phyloP scores from a whole-genome alignment of 2,797 vertebrate genomes.

The Nyctibius grandis region DNA sequence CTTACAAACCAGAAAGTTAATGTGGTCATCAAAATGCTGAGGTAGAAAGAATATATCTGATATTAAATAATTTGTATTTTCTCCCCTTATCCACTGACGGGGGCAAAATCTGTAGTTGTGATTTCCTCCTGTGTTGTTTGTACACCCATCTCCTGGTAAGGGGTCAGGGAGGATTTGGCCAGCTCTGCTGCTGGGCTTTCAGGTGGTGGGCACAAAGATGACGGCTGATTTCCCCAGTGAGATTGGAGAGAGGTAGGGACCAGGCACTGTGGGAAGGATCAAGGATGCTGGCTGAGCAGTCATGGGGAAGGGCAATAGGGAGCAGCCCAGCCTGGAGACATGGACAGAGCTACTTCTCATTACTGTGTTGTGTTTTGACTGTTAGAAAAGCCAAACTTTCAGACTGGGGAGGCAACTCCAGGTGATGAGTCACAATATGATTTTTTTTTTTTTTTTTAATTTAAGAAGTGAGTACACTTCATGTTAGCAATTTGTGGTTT shows the following conservation, averaged over 20 bases:
- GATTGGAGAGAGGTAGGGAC: background rate
- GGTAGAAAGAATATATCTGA: background rate
- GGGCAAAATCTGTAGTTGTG: background rate
- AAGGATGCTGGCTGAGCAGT: background rate
- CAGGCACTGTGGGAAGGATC: too few species aligned
- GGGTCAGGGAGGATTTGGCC: too few species aligned
- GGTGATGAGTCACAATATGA: background rate
- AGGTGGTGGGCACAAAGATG: background rate
- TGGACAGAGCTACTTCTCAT: background rate
- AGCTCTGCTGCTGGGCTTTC: background rate
- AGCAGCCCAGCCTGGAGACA: background rate
- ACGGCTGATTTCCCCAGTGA: rapidly evolving
- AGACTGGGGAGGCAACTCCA: background rate
- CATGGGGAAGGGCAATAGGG: background rate
- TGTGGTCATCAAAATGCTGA: background rate
- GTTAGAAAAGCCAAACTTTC: background rate
- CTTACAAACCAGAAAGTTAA: background rate
- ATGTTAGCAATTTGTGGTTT: background rate
- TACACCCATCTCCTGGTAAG: background rate
- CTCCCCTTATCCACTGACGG: background rate
- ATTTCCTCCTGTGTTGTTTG: too few species aligned
- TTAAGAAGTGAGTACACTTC: background rate
- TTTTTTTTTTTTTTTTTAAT: background rate
- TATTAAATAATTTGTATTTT: background rate
- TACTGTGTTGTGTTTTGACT: background rate